phyloP scores from a whole-genome alignment of 2,797 vertebrate genomes.

The Tenualosa thibaudeaui region DNA sequence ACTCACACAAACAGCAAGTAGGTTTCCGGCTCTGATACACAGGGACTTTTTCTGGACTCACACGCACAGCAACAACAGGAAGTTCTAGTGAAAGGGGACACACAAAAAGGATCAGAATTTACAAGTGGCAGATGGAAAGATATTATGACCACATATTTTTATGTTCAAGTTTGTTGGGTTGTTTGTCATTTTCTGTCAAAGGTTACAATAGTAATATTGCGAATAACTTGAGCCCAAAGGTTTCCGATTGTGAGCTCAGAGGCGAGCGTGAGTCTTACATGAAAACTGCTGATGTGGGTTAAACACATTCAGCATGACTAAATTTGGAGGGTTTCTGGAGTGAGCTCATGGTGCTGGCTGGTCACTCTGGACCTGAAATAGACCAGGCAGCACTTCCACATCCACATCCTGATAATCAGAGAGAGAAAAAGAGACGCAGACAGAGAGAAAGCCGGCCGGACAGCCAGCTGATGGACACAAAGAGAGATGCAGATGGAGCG shows the following conservation, averaged over 20 bases:
- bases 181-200: not conserved
- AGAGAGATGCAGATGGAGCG: too few relatives aligned
- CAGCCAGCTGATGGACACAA: not conserved
- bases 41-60: too few relatives aligned
- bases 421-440: not conserved
- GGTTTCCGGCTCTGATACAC: too few relatives aligned
- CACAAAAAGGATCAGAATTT: too few relatives aligned
- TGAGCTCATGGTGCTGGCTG: conserved; percentile 15
- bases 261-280: not conserved
- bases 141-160: not conserved
- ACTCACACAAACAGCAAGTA: conserved; percentile 23
- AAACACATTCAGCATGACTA: conserved; percentile 14
- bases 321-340: conserved; percentile 22
- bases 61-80: too few relatives aligned
- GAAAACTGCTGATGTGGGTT: conserved; percentile 25
- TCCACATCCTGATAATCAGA: not conserved
- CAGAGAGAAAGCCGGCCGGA: not conserved
- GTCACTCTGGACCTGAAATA: conserved; percentile 33
- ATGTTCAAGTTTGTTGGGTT: not conserved
- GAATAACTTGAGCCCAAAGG: not conserved
- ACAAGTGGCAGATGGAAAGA: not conserved
- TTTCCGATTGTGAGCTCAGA: not conserved
- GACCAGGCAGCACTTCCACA: not conserved
- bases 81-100: too few relatives aligned
- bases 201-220: not conserved